Base-by-base conservation (phyloP, 37 sponge, comb jelly and placozoan species). In the Theonella swinhoei region DNA sequence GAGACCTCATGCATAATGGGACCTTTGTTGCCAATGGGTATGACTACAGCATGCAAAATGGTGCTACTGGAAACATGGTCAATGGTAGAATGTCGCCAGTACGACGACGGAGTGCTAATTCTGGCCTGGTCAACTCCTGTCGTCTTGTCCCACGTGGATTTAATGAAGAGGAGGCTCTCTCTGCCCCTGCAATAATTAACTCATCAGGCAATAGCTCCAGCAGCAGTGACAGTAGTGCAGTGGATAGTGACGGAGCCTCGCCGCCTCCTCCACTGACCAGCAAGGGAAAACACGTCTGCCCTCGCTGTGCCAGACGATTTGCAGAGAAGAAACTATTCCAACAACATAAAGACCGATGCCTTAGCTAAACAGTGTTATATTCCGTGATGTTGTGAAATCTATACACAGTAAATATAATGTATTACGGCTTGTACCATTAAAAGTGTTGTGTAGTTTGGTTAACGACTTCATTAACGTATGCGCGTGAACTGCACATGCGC, bases 271-370 rank as follows among this genome's bases (percentile, higher is more conserved):
- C 72, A 4, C 28, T 78, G 64, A 72, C 59, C 32, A 79, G 40
- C 40, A 78, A 72, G 14, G 78, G 85, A 0, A 47, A 42, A 60
- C 31, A 71, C 54, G 1, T 28, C 30, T 85, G 86, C 42, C 86
- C 86, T 4, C 37, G 79, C 24, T 85, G 86, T 71, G 86, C 77
- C 25, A 61, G 86, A 24, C 32, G 61, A 37, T 85, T 85, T 60
- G 30, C 1, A 25, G 64, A 58, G 9, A 85, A 61, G 54, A 47
- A 47, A 14, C 7, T 14, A 7, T 47, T 47, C 54, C 54, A 47
- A 47, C 54, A 47, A 14, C 54, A 47, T 14, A 47, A 14, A 14
- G 54, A 47, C 54, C 7, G 14, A 47, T 47, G 54, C 14, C 54
- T 47, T 47, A 14, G 11, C 7, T 47, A 47, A n/a, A n/a, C n/a